A percentile compares a stretch with the other conserved stretches of the same genome.
Conservation (phyloP, 2,113 vertebrate genomes). For the rat (Rattus norvegicus) region DNA sequence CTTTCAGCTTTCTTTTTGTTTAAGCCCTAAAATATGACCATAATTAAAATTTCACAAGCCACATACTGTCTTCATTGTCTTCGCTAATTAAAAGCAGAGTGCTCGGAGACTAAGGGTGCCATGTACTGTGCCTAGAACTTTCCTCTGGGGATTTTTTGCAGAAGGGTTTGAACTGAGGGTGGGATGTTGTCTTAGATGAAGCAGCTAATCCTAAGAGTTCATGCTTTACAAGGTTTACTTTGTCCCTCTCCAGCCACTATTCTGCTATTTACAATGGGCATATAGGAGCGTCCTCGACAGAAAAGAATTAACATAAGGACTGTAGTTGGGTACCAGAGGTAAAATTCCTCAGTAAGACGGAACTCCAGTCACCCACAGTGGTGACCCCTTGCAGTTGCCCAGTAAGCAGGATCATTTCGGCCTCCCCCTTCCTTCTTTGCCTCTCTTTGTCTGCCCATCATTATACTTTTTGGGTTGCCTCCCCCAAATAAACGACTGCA, state of each 20-base stretch:
- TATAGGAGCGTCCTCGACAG: constrained; percentile 25
- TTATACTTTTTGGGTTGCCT: neutral
- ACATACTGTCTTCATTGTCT: constrained; percentile 55
- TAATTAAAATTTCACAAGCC: constrained; percentile 56
- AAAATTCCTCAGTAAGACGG: neutral
- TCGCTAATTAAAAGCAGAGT: constrained; percentile 49
- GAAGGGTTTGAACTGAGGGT: neutral
- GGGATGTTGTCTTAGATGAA: neutral
- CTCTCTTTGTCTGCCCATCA: neutral
- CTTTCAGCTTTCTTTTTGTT: constrained; percentile 50
- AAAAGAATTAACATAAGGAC: constrained; percentile 12
- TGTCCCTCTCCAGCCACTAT: neutral
- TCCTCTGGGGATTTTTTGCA: neutral
- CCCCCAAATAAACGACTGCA: neutral
- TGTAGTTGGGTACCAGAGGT: neutral
- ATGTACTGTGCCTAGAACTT: neutral
- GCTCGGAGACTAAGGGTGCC: neutral
- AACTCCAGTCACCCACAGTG: neutral
- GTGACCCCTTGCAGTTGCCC: neutral
- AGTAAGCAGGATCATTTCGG: neutral
- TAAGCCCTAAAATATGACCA: constrained; percentile 52
- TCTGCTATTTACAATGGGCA: neutral
- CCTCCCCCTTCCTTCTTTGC: neutral
- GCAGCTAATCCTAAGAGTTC: neutral
- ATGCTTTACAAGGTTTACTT: neutral